Base-by-base conservation (phyloP, 2,888 invertebrate genomes). In the Drosophila mimica region DNA sequence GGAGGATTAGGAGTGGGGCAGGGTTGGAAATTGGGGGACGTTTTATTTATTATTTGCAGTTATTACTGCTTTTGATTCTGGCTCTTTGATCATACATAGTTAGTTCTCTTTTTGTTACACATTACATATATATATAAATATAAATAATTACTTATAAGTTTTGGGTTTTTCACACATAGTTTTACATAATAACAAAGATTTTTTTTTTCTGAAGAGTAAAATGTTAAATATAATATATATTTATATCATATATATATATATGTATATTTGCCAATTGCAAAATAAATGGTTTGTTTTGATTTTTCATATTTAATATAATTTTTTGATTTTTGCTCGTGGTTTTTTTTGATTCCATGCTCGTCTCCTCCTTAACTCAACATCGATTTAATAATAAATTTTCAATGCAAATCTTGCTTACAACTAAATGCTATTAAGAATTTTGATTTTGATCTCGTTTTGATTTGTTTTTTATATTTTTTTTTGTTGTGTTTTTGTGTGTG, bases 251-350 rank as follows among this genome's bases (percentile, higher is more conserved):
- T 65, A 52, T 66, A 67, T 73, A 54, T 74, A 69, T 71, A 68
- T 78, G 58, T 82, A 65, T 76, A 70, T 83, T 88, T 84, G 89
- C 86, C 89, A 84, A 84, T 83, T 81, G 81, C 81, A 80, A 88
- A 88, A 83, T 79, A 83, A 78, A 81, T 63, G 66, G 63, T 74
- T 62, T 74, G 70, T 70, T 81, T 81, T 72, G 70, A 64, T 68
- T 82, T 83, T 43, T 70, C 74, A 73, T 83, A 83, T 87, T 82
- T 88, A 70, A 76, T 83, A 81, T 82, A 79, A 65, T 82, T 81
- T 58, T 74, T 75, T 79, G 71, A 71, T 82, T 79, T 82, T 74
- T 51, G 77, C 77, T 80, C 71, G 34, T 75, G 58, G 40, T 56
- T 52, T 69, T 69, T 85, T 82, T 90, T 80, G 82, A 86, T 84